Evolutionary conservation across 2,888 invertebrate genomes (phyloP).

Genomic region (Timandra comae): DNA sequence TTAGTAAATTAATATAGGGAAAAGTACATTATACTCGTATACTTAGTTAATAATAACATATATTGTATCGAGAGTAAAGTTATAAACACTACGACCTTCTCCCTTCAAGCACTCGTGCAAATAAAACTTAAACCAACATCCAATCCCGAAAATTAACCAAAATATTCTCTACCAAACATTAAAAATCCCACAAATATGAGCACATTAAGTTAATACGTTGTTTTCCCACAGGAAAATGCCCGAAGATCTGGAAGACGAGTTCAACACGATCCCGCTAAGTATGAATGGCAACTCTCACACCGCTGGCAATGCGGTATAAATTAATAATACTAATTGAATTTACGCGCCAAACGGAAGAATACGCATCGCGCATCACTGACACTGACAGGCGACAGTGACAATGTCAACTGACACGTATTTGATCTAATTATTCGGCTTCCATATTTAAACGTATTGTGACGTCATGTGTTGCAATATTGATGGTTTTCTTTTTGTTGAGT

Average conservation of each 20-base stretch:
- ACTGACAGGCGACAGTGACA: slow-evolving; percentile 17
- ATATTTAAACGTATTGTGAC: too few relatives aligned
- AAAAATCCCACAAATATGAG: too few relatives aligned
- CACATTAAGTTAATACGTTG: slow-evolving; percentile 4
- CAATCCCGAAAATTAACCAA: not conserved
- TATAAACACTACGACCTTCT: not conserved
- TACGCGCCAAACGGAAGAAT: not conserved
- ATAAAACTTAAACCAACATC: not conserved
- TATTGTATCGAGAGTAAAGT: too few relatives aligned
- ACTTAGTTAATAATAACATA: too few relatives aligned
- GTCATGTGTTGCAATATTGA: too few relatives aligned
- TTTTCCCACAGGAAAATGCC: slow-evolving; percentile 55
- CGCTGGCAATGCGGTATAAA: slow-evolving; percentile 67
- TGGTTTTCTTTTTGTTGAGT: too few relatives aligned
- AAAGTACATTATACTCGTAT: too few relatives aligned
- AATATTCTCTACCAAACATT: not conserved
- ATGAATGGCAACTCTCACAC: slow-evolving; percentile 61
- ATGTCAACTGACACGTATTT: too few relatives aligned
- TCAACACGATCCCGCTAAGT: slow-evolving; percentile 70
- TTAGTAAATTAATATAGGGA: too few relatives aligned
- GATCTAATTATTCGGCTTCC: too few relatives aligned
- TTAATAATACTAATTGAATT: slow-evolving; percentile 11
- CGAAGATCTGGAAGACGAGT: slow-evolving; percentile 66
- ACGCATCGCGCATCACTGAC: slow-evolving; percentile 12
- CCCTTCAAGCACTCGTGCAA: not conserved